Conservation (phyloP, 2,797 vertebrate species). For the Clarias pachynema region DNA sequence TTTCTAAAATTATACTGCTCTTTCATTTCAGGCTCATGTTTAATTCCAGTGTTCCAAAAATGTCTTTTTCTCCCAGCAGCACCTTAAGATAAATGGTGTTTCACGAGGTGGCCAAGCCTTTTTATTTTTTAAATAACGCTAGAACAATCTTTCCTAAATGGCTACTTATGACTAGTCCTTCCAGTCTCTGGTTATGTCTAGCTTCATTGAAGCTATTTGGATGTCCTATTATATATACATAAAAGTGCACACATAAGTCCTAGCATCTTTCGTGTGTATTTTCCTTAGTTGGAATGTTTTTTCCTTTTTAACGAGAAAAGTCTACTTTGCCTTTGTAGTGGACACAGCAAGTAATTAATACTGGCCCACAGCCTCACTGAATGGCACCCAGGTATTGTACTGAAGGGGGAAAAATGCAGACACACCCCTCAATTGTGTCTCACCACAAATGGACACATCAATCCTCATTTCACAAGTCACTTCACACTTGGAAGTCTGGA, state of each 20-base stretch:
- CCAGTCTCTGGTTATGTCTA: neutral
- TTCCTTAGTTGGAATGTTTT: neutral
- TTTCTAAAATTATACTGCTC: slow-evolving; percentile 86
- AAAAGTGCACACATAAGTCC: slow-evolving; percentile 7
- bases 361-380: slow-evolving; percentile 27
- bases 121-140: slow-evolving; percentile 69
- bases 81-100: slow-evolving; percentile 80
- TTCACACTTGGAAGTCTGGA: slow-evolving; percentile 67
- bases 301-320: neutral
- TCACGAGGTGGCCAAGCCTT: slow-evolving; percentile 74
- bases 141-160: slow-evolving; percentile 73
- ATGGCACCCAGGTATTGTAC: slow-evolving; percentile 27
- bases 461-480: slow-evolving; percentile 79
- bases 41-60: slow-evolving; percentile 80
- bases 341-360: slow-evolving; percentile 24
- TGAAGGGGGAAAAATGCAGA: slow-evolving; percentile 30
- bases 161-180: slow-evolving; percentile 37
- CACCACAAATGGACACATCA: slow-evolving; percentile 80
- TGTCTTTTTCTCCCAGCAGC: slow-evolving; percentile 71
- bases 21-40: slow-evolving; percentile 85
- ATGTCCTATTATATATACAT: slow-evolving; percentile 13
- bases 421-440: slow-evolving; percentile 57
- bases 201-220: neutral
- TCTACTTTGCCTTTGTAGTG: slow-evolving; percentile 21
- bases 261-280: slow-evolving; percentile 2